Evolutionary conservation across 37 sponge, comb jelly and placozoan species (phyloP).

Genomic region (Petrosia ficiformis): DNA sequence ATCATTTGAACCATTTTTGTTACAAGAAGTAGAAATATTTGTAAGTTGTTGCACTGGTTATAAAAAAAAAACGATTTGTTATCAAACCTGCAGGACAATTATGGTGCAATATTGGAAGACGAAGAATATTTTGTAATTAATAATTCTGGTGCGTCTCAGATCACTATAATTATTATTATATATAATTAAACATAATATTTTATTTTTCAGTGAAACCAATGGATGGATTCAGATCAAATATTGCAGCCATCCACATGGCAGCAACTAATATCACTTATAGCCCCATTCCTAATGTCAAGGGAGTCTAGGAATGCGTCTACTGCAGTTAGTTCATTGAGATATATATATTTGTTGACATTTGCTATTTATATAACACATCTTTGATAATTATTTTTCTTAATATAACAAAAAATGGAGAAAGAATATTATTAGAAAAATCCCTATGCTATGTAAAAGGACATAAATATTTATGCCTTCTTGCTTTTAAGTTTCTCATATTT

Average conservation of each 20-base stretch:
- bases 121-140: conserved; percentile 45
- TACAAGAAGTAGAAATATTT: conserved; percentile 66
- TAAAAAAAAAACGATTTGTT: neutral
- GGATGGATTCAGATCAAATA: conserved; percentile 52
- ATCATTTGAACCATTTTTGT: conserved; percentile 39
- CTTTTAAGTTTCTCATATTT: conserved; percentile 69
- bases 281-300: too few relatives aligned
- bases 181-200: too few relatives aligned
- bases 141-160: neutral
- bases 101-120: conserved; percentile 61
- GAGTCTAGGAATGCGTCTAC: too few relatives aligned
- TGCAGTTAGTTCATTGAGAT: too few relatives aligned
- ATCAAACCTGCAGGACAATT: conserved; percentile 34
- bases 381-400: neutral
- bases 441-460: neutral
- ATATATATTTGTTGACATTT: too few relatives aligned
- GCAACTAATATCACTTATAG: too few relatives aligned
- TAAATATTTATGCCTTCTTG: conserved; percentile 25
- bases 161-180: neutral
- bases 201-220: conserved; percentile 46
- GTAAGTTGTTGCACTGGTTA: conserved; percentile 35
- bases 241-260: conserved; percentile 7
- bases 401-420: neutral
- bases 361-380: too few relatives aligned
- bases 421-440: neutral